Percentiles rank a stretch among this genome's conserved stretches.
Conservation (phyloP, 2,888 invertebrate genomes). For the Polia nebulosa region DNA sequence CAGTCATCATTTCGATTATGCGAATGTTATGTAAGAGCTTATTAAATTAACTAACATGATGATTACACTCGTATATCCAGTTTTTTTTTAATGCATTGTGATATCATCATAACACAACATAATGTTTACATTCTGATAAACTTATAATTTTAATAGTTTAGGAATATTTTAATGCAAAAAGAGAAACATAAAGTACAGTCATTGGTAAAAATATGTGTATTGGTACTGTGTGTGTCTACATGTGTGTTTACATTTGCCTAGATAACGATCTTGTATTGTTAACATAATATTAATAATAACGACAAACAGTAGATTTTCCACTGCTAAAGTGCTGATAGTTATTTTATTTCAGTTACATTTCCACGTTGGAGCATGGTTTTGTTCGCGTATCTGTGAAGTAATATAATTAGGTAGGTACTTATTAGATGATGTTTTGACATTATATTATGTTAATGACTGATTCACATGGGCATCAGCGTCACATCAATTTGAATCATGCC, state of each 20-base stretch:
- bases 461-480: not conserved
- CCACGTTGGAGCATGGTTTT: slow-evolving; percentile 22
- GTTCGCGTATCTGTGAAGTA: not conserved
- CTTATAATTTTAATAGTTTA: slow-evolving; percentile 15
- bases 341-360: slow-evolving; percentile 33
- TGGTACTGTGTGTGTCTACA: not conserved
- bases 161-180: no score
- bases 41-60: not conserved
- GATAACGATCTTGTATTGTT: slow-evolving; percentile 40
- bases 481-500: slow-evolving; percentile 11
- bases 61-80: not conserved
- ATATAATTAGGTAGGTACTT: no score
- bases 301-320: slow-evolving; percentile 56
- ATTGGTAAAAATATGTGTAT: not conserved
- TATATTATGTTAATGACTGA: not conserved
- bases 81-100: slow-evolving; percentile 17
- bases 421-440: not conserved
- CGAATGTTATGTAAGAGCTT: slow-evolving; percentile 9
- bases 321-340: slow-evolving; percentile 32
- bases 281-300: slow-evolving; percentile 22
- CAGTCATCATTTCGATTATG: not conserved
- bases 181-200: no score
- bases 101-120: not conserved
- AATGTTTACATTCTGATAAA: slow-evolving; percentile 36
- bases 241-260: slow-evolving; percentile 8